A percentile compares a stretch with the other conserved stretches of the same genome.
Evolutionary conservation across 2,113 vertebrate species (phyloP).

Genomic region (Empidonax alnorum): DNA sequence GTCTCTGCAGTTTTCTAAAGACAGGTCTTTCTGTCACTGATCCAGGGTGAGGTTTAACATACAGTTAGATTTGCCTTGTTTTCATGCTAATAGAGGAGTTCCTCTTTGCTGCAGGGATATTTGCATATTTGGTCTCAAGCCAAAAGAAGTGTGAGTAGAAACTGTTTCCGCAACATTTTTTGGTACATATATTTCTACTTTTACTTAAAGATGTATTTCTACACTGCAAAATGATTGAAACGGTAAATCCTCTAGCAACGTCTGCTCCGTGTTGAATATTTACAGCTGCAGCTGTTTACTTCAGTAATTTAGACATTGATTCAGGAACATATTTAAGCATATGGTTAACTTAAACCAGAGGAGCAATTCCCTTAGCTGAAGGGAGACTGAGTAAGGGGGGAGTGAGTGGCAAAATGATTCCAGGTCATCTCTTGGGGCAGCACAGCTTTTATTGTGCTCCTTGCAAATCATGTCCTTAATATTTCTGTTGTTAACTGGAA

Average conservation of each 20-base stretch:
- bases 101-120: not conserved
- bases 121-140: conserved; percentile 12
- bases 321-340: conserved; percentile 6
- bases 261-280: conserved; percentile 4
- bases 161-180: conserved; percentile 12
- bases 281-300: conserved; percentile 52
- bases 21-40: not conserved
- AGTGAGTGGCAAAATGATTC: not conserved
- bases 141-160: conserved; percentile 20
- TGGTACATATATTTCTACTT: conserved; percentile 10
- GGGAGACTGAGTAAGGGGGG: not conserved
- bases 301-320: conserved; percentile 9
- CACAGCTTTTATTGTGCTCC: not conserved
- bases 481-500: not conserved
- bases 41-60: not conserved
- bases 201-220: conserved; percentile 10
- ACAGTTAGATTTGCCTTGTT: not conserved
- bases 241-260: not conserved
- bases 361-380: not conserved
- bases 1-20: not conserved
- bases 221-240: not conserved
- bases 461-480: not conserved
- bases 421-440: not conserved
- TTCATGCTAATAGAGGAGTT: not conserved
- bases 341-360: conserved; percentile 43